Evolutionary conservation across 2,113 vertebrate genomes (phyloP), one percentile per base, ranked within the genome.

Genomic region (Vulpes lagopus): DNA sequence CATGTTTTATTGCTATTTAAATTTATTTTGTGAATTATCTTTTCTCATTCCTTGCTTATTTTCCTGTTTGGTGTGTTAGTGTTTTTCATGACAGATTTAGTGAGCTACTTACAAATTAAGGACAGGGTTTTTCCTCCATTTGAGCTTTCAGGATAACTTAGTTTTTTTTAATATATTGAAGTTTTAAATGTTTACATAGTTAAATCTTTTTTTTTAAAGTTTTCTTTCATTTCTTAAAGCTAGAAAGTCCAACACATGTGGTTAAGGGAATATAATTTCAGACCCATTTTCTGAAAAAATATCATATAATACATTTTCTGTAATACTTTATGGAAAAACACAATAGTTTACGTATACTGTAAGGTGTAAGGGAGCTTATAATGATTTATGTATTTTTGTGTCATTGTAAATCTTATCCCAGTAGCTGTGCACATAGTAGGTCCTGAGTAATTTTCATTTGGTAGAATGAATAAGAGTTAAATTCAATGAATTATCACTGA

Each of bases 41-140:
- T 81, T 95, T 86, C 55, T 15, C 57, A 25, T 30, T 73, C 17
- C 81, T 85, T 84, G 15, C 5, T 76, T 76, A 65, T 89, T 76
- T 85, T 89, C 49, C 27, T 73, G 17, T 93, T 93, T 57, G 15
- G 12, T 81, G 43, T 60, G 38, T 71, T 94, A 62, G 53, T 30
- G 17, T 16, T 69, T 96, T 89, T 85, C 71, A 59, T 94, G 76
- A 12, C 67, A 82, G 35, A 82, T 96, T 88, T 74, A 81, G 43
- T 74, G 62, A 65, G 16, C 10, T 32, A 90, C 90, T 89, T 59
- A 60, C 80, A 90, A 85, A 59, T 90, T 35, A 62, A 69, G 51
- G 69, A 51, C 30, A 53, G 0, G 73, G 14, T 53, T 69, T 83
- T 60, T 91, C 1, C 4, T 81, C 55, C 30, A 73, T 64, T 60